Evolutionary conservation across 1,140 invertebrate genomes (phyloP).

Genomic region (Eurosta solidaginis): DNA sequence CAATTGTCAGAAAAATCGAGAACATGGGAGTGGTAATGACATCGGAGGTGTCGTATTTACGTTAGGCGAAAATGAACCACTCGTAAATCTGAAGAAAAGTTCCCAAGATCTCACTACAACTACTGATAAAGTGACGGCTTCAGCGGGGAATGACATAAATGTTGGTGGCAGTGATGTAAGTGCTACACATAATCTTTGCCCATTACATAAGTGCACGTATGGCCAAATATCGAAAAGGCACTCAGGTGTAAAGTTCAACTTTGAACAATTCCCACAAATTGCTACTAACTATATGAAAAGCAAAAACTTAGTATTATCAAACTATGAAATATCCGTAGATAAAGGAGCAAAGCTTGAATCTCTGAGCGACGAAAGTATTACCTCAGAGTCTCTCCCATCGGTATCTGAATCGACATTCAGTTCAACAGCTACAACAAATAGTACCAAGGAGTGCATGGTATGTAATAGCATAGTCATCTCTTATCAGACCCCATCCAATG

Average conservation of each 20-base stretch:
- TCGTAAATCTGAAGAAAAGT: constrained; percentile 61
- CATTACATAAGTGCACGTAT: constrained; percentile 63
- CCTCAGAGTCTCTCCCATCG: constrained; percentile 6
- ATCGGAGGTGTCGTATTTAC: constrained; percentile 71
- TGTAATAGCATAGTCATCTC: constrained; percentile 62
- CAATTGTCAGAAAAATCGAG: constrained; percentile 52
- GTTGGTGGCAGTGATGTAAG: neutral
- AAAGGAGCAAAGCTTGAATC: constrained; percentile 59
- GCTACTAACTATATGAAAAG: constrained; percentile 74
- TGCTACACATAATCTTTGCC: constrained; percentile 44
- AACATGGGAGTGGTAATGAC: constrained; percentile 48
- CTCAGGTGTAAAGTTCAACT: constrained; percentile 72
- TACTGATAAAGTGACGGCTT: neutral
- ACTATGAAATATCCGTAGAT: constrained; percentile 66
- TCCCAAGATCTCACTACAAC: constrained; percentile 47
- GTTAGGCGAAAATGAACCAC: constrained; percentile 74
- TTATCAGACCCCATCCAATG: constrained; percentile 69
- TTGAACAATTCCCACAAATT: constrained; percentile 72
- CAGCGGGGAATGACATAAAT: neutral
- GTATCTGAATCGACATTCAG: constrained; percentile 39
- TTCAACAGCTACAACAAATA: constrained; percentile 24
- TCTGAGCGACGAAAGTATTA: constrained; percentile 1
- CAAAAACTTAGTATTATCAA: constrained; percentile 69
- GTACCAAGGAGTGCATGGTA: constrained; percentile 52
- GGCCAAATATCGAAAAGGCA: constrained; percentile 62